Percentiles rank a stretch among this genome's conserved stretches.
Evolutionary conservation across 1,140 invertebrate species (phyloP).

Genomic region (Drosophila ohnishii): DNA sequence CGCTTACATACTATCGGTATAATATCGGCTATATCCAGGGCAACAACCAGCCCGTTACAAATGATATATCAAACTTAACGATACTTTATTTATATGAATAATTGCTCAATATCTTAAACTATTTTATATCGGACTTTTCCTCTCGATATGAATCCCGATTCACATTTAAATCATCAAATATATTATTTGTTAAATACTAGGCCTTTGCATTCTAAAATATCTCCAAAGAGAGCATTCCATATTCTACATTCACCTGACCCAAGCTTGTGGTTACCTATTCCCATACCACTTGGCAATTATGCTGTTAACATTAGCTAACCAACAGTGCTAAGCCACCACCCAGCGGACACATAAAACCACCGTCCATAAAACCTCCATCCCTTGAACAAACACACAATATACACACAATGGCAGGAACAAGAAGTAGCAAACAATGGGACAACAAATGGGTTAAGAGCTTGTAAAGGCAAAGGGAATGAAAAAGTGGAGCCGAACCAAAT

Average conservation of each 20-base stretch:
- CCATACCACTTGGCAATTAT: constrained; percentile 46
- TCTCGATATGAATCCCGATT: no score
- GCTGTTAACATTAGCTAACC: constrained; percentile 54
- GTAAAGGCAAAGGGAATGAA: background rate
- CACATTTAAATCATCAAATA: no score
- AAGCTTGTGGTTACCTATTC: background rate
- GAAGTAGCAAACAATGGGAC: constrained; percentile 17
- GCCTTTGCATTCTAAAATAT: no score
- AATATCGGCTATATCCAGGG: no score
- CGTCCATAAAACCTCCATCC: constrained; percentile 7
- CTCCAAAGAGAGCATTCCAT: background rate
- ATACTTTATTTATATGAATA: no score
- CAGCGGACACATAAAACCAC: constrained; percentile 59
- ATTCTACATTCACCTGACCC: background rate
- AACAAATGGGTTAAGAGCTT: constrained; percentile 59
- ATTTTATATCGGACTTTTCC: no score
- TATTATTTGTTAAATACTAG: no score
- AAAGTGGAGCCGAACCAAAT: constrained; percentile 11
- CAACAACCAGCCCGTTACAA: no score
- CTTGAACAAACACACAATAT: constrained; percentile 13
- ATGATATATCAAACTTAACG: no score
- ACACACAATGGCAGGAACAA: constrained; percentile 40
- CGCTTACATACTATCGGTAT: no score
- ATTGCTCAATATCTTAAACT: no score
- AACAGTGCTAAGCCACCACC: constrained; percentile 41